Conservation (phyloP, 2,797 vertebrate genomes). For the Anas bahamensis region DNA sequence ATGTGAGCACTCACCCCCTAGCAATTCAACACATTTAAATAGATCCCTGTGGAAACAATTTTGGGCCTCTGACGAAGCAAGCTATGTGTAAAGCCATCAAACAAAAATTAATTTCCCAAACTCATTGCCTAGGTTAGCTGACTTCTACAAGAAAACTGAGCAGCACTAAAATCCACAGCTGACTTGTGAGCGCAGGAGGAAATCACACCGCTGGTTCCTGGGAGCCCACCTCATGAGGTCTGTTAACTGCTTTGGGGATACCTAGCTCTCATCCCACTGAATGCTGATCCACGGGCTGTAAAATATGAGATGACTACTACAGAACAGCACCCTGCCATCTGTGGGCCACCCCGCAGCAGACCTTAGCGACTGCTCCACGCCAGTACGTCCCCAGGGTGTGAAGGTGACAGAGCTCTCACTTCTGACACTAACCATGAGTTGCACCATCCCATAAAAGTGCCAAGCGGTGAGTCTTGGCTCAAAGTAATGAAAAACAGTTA, state of each 20-base stretch:
- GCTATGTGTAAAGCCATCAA: background rate
- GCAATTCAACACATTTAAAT: background rate
- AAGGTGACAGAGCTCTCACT: background rate
- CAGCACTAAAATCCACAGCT: background rate
- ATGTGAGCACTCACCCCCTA: background rate
- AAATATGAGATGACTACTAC: background rate
- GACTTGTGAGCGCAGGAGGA: background rate
- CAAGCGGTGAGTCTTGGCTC: too few relatives aligned
- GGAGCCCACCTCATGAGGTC: background rate
- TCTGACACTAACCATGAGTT: background rate
- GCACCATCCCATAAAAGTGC: too few relatives aligned
- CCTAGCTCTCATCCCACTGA: background rate
- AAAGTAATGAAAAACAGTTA: background rate
- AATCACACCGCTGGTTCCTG: background rate
- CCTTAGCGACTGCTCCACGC: background rate
- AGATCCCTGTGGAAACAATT: background rate
- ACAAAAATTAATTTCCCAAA: background rate
- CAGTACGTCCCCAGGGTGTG: background rate
- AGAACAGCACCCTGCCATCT: background rate
- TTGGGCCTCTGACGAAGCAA: background rate
- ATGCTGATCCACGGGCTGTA: background rate
- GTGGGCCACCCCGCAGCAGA: background rate
- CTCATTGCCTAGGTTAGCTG: background rate
- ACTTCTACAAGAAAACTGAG: background rate
- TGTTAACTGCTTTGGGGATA: background rate